Percentiles rank a stretch among this genome's conserved stretches.
Evolutionary conservation across 1,140 invertebrate genomes (phyloP).

Genomic region (Drosophila parvula): DNA sequence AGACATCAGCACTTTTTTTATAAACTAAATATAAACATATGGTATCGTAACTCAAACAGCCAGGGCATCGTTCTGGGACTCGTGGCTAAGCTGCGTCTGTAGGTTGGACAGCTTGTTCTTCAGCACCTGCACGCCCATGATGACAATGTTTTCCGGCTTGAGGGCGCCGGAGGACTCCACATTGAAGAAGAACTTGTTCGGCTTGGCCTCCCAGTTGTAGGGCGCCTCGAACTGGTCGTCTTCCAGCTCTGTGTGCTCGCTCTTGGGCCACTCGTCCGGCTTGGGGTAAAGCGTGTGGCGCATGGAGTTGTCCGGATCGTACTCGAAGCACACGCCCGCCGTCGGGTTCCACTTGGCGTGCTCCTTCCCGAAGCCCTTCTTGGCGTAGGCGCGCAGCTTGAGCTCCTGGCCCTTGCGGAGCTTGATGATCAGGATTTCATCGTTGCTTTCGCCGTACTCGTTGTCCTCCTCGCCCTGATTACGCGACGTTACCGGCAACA

Average conservation of each 20-base stretch:
- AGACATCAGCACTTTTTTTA: conserved; percentile 28
- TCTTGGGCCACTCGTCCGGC: conserved; percentile 99
- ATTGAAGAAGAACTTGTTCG: conserved; percentile 99
- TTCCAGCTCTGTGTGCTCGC: conserved; percentile 96
- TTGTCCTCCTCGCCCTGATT: conserved; percentile 95
- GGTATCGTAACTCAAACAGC: conserved; percentile 86
- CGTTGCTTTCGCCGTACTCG: conserved; percentile 95
- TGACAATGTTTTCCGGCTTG: conserved; percentile 98
- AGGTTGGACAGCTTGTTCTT: conserved; percentile 98
- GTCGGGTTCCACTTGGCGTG: conserved; percentile 99
- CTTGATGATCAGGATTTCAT: conserved; percentile 99
- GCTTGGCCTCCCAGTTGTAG: conserved; percentile 96
- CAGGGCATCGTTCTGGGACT: conserved; percentile 92
- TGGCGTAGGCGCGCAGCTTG: conserved; percentile 97
- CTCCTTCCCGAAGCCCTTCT: conserved; percentile 98
- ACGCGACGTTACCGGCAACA: conserved; percentile 96
- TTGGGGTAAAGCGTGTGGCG: conserved; percentile 98
- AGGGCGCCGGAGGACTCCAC: conserved; percentile 97
- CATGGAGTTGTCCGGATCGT: conserved; percentile 99
- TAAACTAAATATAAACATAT: conserved; percentile 56
- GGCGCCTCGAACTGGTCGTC: conserved; percentile 97
- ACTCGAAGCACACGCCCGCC: conserved; percentile 98
- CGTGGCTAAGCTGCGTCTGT: conserved; percentile 95
- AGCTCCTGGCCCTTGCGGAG: conserved; percentile 98
- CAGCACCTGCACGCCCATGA: conserved; percentile 95